Conservation (phyloP, 2,888 invertebrate genomes). For the Troides helena region DNA sequence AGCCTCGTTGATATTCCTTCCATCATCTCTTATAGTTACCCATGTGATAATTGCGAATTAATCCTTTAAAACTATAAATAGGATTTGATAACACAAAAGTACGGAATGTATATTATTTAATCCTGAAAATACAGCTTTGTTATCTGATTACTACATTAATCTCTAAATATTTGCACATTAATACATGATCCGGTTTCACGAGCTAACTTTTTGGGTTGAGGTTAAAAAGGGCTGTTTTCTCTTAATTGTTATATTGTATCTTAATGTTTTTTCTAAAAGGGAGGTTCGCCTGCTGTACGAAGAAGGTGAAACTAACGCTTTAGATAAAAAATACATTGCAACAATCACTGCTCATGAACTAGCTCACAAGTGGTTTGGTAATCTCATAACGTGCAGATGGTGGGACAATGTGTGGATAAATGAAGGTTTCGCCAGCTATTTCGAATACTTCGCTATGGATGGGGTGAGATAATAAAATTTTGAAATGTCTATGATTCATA, state of each 20-base stretch:
- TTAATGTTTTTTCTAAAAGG: constrained; percentile 42
- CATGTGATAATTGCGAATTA: too few relatives aligned
- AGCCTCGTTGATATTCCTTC: not conserved
- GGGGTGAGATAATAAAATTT: constrained; percentile 50
- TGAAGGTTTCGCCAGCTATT: constrained; percentile 87
- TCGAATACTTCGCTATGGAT: constrained; percentile 82
- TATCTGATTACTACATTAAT: too few relatives aligned
- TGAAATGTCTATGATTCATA: not conserved
- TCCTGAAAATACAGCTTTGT: too few relatives aligned
- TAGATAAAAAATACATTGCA: constrained; percentile 68
- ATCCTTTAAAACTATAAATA: too few relatives aligned
- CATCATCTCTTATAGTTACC: too few relatives aligned
- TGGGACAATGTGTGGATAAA: constrained; percentile 88
- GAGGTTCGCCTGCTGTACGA: constrained; percentile 68
- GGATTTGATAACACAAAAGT: too few relatives aligned
- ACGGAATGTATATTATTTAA: too few relatives aligned
- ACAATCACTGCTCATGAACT: constrained; percentile 80
- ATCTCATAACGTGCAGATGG: constrained; percentile 85
- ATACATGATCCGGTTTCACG: too few relatives aligned
- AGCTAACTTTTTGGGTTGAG: too few relatives aligned
- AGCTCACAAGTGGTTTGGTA: constrained; percentile 90
- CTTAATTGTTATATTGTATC: not conserved
- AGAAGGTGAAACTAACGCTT: constrained; percentile 63
- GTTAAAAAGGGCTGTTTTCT: too few relatives aligned
- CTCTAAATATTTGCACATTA: too few relatives aligned